phyloP scores from a whole-genome alignment of 1,140 invertebrate genomes.

The Caenorhabditis briggsae region DNA sequence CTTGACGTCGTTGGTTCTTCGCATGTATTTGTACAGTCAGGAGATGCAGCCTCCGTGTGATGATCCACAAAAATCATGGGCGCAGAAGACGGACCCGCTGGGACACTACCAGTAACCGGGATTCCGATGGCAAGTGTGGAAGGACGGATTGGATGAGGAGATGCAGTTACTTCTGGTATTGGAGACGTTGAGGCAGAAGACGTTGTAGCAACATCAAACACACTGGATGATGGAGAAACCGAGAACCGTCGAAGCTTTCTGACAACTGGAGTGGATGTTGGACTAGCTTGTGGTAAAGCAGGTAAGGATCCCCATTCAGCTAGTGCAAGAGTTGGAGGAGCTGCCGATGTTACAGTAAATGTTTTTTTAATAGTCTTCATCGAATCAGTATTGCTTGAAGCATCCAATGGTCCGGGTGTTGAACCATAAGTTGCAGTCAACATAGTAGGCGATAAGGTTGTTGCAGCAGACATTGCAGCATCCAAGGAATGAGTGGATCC shows the following conservation, averaged over 20 bases:
- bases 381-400: conserved; percentile 23
- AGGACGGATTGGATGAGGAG: not conserved
- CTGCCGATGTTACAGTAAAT: conserved; percentile 20
- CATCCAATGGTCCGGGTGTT: conserved; percentile 3
- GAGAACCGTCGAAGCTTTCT: conserved; percentile 39
- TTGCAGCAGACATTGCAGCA: conserved; percentile 15
- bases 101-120: conserved; percentile 14
- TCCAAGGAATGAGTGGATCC: conserved; percentile 57
- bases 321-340: not conserved
- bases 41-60: not conserved
- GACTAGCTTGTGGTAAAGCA: conserved; percentile 32
- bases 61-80: conserved; percentile 30
- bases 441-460: not conserved
- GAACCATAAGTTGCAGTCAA: not conserved
- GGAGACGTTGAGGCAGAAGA: not conserved
- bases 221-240: conserved; percentile 11
- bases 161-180: not conserved
- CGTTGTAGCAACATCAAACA: conserved; percentile 34
- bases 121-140: conserved; percentile 14
- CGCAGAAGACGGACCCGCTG: conserved; percentile 18
- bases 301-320: conserved; percentile 43
- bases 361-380: conserved; percentile 45
- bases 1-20: not conserved
- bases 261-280: conserved; percentile 29
- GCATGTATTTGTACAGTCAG: not conserved